Evolutionary conservation across 2,113 vertebrate genomes (phyloP), one percentile per base, ranked within the genome.

Genomic region (Aegypius monachus): DNA sequence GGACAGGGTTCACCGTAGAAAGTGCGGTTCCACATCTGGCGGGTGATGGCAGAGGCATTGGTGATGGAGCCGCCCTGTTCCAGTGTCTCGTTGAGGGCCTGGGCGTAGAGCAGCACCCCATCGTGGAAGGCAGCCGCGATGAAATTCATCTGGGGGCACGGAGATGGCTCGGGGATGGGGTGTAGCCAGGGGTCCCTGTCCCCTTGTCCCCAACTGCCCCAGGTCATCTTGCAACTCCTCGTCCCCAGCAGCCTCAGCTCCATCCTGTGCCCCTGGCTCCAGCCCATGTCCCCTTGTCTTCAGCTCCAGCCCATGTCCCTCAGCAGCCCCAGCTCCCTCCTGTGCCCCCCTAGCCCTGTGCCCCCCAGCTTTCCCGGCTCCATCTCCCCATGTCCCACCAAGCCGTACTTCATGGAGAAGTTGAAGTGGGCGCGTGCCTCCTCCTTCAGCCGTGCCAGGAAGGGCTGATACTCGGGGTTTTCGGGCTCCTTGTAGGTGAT

Each of bases 401-500:
- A 93, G 2, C 99, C 99, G 5, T 99, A 98, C 62, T 98, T 94
- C 65, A 99, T 15, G 42, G 98, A 99, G 98, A 98, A 99, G 98
- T 99, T 99, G 98, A 99, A 99, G 86, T 97, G 97, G 3, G 86
- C 36, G 14, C 6, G 86, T 11, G 99, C 98, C 88, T 98, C 97
- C 0, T 61, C 55, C 96, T 98, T 98, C 65, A 99, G 96, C 19
- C 98, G 95, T 10, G 32, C 31, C 83, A 99, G 97, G 82, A 99
- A 99, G 23, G 97, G 86, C 18, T 10, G 68, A 90, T 99, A 99
- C 96, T 99, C 99, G 0, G 97, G 97, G 67, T 99, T 99, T 50
- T 98, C 98, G 0, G 99, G 99, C 73, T 99, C 99, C 55, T 97
- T 97, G 95, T 99, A 99, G 0, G 99, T 99, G 95, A 99, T 98